Conservation (phyloP, 2,797 vertebrate genomes). For the Sternarchorhynchus goeldii region DNA sequence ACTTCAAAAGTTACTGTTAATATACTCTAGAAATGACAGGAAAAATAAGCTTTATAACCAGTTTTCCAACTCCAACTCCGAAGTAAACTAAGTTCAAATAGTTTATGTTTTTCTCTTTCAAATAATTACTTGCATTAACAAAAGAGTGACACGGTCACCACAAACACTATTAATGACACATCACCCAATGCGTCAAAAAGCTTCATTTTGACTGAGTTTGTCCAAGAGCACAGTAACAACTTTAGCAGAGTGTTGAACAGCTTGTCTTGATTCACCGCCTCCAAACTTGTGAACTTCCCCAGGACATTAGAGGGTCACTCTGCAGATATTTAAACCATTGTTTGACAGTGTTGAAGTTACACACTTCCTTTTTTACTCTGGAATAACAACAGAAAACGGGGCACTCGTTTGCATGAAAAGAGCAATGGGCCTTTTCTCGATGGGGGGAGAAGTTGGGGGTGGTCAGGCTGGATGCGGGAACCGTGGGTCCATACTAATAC, state of each 20-base stretch:
- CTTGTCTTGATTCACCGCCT: slow-evolving; percentile 44
- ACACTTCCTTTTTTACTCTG: slow-evolving; percentile 82
- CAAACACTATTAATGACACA: slow-evolving; percentile 42
- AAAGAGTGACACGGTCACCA: not conserved
- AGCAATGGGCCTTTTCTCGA: slow-evolving; percentile 59
- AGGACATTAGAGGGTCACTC: slow-evolving; percentile 73
- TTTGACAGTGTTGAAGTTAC: slow-evolving; percentile 79
- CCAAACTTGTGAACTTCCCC: slow-evolving; percentile 65
- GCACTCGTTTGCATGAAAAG: slow-evolving; percentile 83
- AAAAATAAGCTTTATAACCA: not conserved
- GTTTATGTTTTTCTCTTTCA: not conserved
- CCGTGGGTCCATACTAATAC: slow-evolving; percentile 53
- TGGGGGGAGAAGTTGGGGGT: slow-evolving; percentile 53
- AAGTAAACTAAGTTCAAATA: not conserved
- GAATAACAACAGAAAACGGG: slow-evolving; percentile 84
- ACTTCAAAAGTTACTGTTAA: slow-evolving; percentile 92
- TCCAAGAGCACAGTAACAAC: slow-evolving; percentile 22
- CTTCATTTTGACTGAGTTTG: slow-evolving; percentile 30
- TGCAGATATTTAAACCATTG: slow-evolving; percentile 78
- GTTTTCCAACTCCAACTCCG: not conserved
- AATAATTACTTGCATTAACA: not conserved
- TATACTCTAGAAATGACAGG: slow-evolving; percentile 80
- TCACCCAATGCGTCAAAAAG: slow-evolving; percentile 41
- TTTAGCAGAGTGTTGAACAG: slow-evolving; percentile 29
- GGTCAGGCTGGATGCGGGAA: slow-evolving; percentile 47